phyloP scores from a whole-genome alignment of 2,888 invertebrate genomes.

The Neoascia interrupta region DNA sequence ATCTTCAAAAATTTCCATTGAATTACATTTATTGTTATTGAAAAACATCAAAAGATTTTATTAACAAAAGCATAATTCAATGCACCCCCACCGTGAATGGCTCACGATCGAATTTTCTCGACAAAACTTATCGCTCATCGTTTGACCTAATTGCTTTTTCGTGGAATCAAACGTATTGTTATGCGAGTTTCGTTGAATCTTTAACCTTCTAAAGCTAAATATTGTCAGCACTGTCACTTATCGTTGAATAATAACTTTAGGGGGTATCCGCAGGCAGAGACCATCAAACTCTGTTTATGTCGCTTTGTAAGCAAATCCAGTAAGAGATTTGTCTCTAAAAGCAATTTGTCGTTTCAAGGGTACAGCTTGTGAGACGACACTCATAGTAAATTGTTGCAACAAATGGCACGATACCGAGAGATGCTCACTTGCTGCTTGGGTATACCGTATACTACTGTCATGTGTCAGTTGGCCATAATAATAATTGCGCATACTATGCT shows the following conservation, averaged over 20 bases:
- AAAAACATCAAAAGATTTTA: constrained; percentile 16
- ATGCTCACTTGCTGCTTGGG: constrained; percentile 64
- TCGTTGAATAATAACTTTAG: constrained; percentile 55
- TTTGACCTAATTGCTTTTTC: constrained; percentile 65
- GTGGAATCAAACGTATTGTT: constrained; percentile 33
- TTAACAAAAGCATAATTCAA: too few relatives aligned
- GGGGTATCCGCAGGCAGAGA: too few relatives aligned
- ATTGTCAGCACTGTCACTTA: constrained; percentile 58
- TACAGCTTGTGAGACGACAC: too few relatives aligned
- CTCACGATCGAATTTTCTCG: constrained; percentile 37
- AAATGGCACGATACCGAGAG: constrained; percentile 61
- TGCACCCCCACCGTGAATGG: constrained; percentile 22
- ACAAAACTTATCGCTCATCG: constrained; percentile 59
- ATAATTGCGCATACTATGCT: constrained; percentile 57
- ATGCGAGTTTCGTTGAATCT: constrained; percentile 27
- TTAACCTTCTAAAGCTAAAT: constrained; percentile 33
- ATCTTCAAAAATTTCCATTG: too few relatives aligned
- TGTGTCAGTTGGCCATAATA: constrained; percentile 47
- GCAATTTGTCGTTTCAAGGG: constrained; percentile 66
- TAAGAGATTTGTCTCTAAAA: constrained; percentile 34
- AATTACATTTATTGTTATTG: too few relatives aligned
- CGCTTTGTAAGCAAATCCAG: constrained; percentile 54
- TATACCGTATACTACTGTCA: too few relatives aligned
- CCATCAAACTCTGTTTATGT: constrained; percentile 16
- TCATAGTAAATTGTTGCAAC: constrained; percentile 64